These are phyloP conservation scores for Poecilia wingei DNA, from an alignment of 2,797 vertebrate genomes.

Conservation along the genomic window DNA sequence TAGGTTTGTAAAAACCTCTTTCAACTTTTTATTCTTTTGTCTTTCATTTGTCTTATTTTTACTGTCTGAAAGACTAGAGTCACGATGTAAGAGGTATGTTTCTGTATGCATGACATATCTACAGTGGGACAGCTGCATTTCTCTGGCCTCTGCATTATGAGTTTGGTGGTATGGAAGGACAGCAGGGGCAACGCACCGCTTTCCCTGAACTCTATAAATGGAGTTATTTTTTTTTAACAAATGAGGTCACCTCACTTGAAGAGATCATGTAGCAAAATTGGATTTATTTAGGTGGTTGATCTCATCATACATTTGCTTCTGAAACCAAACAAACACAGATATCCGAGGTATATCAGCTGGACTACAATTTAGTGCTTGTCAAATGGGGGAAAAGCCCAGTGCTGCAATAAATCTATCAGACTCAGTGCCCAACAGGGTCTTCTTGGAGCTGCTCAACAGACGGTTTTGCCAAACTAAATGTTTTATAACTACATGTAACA, in stretches of 20 bases:
- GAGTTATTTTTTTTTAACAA: constrained; percentile 66
- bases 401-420: constrained; percentile 48
- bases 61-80: neutral
- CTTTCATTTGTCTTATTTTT: neutral
- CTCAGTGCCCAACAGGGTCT: constrained; percentile 22
- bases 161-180: constrained; percentile 57
- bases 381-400: constrained; percentile 27
- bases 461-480: constrained; percentile 44
- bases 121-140: constrained; percentile 18
- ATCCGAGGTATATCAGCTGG: constrained; percentile 34
- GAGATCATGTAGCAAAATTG: constrained; percentile 66
- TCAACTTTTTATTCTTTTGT: neutral
- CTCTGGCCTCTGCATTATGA: constrained; percentile 38
- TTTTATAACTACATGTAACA: constrained; percentile 46
- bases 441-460: constrained; percentile 38
- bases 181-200: constrained; percentile 33
- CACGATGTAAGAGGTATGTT: constrained; percentile 3
- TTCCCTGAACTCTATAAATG: constrained; percentile 73
- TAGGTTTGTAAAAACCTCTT: constrained; percentile 20
- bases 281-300: constrained; percentile 71
- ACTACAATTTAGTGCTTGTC: constrained; percentile 32
- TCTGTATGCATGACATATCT: neutral
- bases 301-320: constrained; percentile 62
- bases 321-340: constrained; percentile 63
- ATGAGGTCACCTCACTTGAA: constrained; percentile 73